phyloP scores from a whole-genome alignment of 2,888 invertebrate species.

The Cepaea hortensis region DNA sequence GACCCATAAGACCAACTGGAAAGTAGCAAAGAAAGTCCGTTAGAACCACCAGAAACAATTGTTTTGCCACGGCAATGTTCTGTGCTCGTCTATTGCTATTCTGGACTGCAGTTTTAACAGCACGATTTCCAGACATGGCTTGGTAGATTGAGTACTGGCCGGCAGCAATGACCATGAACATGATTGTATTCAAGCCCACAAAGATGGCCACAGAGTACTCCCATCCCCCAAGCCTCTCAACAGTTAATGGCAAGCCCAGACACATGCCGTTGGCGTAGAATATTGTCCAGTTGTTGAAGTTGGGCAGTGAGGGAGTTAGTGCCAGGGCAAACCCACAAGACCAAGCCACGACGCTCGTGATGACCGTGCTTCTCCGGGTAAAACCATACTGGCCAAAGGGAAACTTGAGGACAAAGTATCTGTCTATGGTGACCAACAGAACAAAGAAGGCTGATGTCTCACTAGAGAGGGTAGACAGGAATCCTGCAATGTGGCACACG shows the following conservation, averaged over 20 bases:
- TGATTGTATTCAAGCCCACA: slow-evolving; percentile 68
- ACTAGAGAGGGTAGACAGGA: slow-evolving; percentile 76
- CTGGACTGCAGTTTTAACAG: background rate
- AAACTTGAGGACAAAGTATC: slow-evolving; percentile 81
- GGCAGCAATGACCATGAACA: slow-evolving; percentile 68
- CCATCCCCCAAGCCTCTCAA: slow-evolving; percentile 71
- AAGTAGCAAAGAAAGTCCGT: slow-evolving; percentile 71
- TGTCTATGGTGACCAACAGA: slow-evolving; percentile 81
- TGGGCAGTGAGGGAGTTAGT: slow-evolving; percentile 66
- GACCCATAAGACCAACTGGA: slow-evolving; percentile 55
- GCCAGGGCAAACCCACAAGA: slow-evolving; percentile 61
- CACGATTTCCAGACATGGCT: slow-evolving; percentile 50
- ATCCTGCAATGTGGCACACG: slow-evolving; percentile 17
- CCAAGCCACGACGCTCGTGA: background rate
- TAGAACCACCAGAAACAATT: slow-evolving; percentile 66
- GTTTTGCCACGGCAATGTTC: slow-evolving; percentile 62
- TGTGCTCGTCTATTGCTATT: slow-evolving; percentile 50
- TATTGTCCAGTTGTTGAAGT: slow-evolving; percentile 34
- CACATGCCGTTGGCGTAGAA: slow-evolving; percentile 65
- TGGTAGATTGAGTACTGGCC: slow-evolving; percentile 72
- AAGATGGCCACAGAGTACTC: slow-evolving; percentile 72
- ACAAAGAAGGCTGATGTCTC: slow-evolving; percentile 82
- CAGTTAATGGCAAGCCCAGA: slow-evolving; percentile 73
- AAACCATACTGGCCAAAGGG: slow-evolving; percentile 76
- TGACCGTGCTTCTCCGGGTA: background rate